These are phyloP conservation scores for Cynopterus brachyotis DNA, from an alignment of 2,113 vertebrate species.

Conservation along the genomic window DNA sequence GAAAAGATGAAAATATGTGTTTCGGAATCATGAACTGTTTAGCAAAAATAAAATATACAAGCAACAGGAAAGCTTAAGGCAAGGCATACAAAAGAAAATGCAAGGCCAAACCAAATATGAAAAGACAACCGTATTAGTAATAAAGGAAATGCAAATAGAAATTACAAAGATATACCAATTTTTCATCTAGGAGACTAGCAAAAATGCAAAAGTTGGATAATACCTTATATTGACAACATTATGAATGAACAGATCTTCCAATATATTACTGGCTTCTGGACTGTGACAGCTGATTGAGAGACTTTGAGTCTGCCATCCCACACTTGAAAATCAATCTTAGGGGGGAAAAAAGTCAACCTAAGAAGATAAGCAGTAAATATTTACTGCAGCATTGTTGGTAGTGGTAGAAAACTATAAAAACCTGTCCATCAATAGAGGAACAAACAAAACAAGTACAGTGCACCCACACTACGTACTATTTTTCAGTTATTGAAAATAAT, in stretches of 20 bases:
- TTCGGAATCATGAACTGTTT: not conserved
- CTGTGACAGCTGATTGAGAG: not conserved
- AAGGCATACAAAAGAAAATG: not conserved
- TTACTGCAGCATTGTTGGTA: not conserved
- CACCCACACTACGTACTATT: not conserved
- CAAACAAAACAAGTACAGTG: not conserved
- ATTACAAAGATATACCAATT: not conserved
- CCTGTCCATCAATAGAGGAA: not conserved
- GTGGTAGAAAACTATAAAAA: not conserved
- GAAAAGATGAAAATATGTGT: not conserved
- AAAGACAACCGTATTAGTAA: not conserved
- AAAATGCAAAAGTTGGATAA: not conserved
- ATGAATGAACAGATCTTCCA: not conserved
- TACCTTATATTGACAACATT: not conserved
- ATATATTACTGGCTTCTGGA: not conserved
- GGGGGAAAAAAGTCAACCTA: not conserved
- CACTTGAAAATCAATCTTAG: not conserved
- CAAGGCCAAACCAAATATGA: not conserved
- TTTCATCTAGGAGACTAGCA: not conserved
- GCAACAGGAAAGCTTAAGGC: not conserved
- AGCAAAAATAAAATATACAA: conserved; percentile 3
- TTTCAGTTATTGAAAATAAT: conserved; percentile 32
- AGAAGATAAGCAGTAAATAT: not conserved
- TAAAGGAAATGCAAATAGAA: not conserved
- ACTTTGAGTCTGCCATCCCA: not conserved